A percentile compares a stretch with the other conserved stretches of the same genome.
These are phyloP conservation scores for Pseudobourletiella spinata DNA, from an alignment of 1,140 invertebrate species.

Conservation along the genomic window DNA sequence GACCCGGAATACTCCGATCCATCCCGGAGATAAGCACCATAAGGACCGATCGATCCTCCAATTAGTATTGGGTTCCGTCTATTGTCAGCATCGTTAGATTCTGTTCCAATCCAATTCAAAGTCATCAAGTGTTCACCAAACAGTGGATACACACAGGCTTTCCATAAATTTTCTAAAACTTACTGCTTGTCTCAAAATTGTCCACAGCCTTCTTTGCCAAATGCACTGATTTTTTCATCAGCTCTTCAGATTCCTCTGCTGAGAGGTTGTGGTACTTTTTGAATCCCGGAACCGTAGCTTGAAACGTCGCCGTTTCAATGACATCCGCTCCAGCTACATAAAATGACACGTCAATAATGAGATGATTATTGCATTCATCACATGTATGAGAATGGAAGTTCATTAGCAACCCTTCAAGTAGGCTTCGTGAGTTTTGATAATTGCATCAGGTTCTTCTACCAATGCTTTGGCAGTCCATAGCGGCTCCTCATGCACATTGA, in stretches of 20 bases:
- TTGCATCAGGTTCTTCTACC: slow-evolving; percentile 56
- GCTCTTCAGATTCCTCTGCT: slow-evolving; percentile 51
- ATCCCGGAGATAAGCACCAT: slow-evolving; percentile 76
- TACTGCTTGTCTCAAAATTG: no score
- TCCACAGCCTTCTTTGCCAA: slow-evolving; percentile 57
- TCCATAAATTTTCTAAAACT: slow-evolving; percentile 31
- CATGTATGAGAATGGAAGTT: not conserved
- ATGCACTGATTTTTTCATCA: slow-evolving; percentile 60
- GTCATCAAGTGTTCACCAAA: not conserved
- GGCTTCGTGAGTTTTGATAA: slow-evolving; percentile 65
- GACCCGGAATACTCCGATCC: slow-evolving; percentile 80
- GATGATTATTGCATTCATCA: slow-evolving; percentile 2
- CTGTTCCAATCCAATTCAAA: slow-evolving; percentile 9
- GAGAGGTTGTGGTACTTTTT: slow-evolving; percentile 55
- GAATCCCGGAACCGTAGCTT: slow-evolving; percentile 71
- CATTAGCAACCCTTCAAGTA: slow-evolving; percentile 51
- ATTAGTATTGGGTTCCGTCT: no score
- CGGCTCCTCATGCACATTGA: slow-evolving; percentile 52
- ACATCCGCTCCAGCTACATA: slow-evolving; percentile 66
- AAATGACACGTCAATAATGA: slow-evolving; percentile 7
- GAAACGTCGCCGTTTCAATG: slow-evolving; percentile 79
- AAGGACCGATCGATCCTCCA: slow-evolving; percentile 80
- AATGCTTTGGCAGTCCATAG: slow-evolving; percentile 73
- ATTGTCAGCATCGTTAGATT: slow-evolving; percentile 41
- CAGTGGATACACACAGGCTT: not conserved